Evolutionary conservation across 2,888 invertebrate genomes (phyloP).

Genomic region (Autographa gamma): DNA sequence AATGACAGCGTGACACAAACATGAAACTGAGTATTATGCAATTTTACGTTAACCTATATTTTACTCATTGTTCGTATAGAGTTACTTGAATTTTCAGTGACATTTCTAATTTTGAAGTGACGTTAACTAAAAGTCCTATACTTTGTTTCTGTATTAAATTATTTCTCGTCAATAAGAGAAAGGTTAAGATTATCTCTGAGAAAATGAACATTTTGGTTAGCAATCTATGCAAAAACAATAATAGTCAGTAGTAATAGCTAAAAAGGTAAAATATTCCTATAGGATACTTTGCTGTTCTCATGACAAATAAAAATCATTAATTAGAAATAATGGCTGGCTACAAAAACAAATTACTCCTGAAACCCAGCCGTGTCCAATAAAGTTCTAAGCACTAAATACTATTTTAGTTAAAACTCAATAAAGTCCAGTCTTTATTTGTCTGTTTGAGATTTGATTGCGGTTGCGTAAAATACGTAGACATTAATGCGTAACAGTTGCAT

Average conservation of each 20-base stretch:
- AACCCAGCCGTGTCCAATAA: conserved; percentile 6
- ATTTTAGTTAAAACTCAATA: conserved; percentile 24
- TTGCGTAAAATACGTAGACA: conserved; percentile 23
- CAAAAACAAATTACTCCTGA: neutral
- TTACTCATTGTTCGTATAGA: too few relatives aligned
- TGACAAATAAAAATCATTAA: neutral
- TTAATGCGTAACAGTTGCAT: conserved; percentile 13
- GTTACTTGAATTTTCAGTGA: too few relatives aligned
- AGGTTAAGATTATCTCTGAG: neutral
- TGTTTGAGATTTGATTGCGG: conserved; percentile 11
- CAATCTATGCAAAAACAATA: neutral
- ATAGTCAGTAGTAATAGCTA: neutral
- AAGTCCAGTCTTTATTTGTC: conserved; percentile 28
- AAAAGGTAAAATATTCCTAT: neutral
- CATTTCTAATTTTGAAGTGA: too few relatives aligned
- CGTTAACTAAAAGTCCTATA: too few relatives aligned
- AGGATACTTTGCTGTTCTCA: too few relatives aligned
- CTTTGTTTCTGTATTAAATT: too few relatives aligned
- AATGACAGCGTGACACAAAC: neutral
- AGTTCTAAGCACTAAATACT: conserved; percentile 20
- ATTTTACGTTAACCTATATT: neutral
- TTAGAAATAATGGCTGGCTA: neutral
- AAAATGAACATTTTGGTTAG: neutral
- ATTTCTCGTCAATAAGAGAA: neutral
- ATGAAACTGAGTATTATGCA: neutral